Evolutionary conservation across 2,797 vertebrate species (phyloP).

Genomic region (Vireo griseus): DNA sequence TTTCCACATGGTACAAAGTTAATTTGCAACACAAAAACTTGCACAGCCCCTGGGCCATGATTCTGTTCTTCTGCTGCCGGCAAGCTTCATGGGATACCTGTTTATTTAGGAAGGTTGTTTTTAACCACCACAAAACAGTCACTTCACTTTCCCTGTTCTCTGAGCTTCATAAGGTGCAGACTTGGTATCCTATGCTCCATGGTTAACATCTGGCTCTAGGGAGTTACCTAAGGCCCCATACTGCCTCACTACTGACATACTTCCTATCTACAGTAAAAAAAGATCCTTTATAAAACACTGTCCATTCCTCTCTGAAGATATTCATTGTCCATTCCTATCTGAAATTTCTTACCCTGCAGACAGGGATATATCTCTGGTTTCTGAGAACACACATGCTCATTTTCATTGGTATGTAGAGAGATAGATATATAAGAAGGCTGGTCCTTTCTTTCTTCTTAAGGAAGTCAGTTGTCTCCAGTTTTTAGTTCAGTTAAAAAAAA

Average conservation of each 20-base stretch:
- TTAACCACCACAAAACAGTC: not conserved
- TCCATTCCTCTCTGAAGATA: not conserved
- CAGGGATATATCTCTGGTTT: not conserved
- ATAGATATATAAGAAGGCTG: not conserved
- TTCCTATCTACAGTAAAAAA: not conserved
- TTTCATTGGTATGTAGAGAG: not conserved
- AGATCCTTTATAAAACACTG: not conserved
- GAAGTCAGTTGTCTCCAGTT: not conserved
- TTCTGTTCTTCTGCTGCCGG: not conserved
- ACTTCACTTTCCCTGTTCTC: not conserved
- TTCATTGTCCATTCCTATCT: not conserved
- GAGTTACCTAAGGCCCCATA: not conserved
- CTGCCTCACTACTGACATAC: accelerated
- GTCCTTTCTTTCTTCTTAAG: not conserved
- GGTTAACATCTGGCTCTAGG: not conserved
- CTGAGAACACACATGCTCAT: not conserved
- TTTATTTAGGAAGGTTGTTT: not conserved
- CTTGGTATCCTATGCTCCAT: not conserved
- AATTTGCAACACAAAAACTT: not conserved
- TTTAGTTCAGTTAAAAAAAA: not conserved
- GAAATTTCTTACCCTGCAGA: not conserved
- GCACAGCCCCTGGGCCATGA: accelerated
- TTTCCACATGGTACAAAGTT: not conserved
- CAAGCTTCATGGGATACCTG: not conserved
- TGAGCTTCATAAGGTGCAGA: not conserved